Evolutionary conservation across 2,113 vertebrate species (phyloP), one percentile per base, ranked within the genome.

Genomic region (Cephalopholis sonnerati): DNA sequence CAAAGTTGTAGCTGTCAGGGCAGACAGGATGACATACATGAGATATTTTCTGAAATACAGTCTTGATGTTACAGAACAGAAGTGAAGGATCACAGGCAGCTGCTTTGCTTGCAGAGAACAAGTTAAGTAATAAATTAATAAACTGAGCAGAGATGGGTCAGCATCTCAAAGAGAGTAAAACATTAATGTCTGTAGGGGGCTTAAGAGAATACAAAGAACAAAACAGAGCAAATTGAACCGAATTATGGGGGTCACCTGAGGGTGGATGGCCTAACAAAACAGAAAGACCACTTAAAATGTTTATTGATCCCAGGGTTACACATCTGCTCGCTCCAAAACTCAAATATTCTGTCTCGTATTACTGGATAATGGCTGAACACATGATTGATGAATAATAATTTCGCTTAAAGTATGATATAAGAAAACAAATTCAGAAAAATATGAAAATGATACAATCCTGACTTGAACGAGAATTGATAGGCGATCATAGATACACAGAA

Each of bases 401-500:
- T 44, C 2, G 58, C 20, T 72, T 41, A 22, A 53, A 44, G 17
- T 54, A 44, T 7, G 55, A 54, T 70, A 22, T 58, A 58, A 57
- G 29, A 46, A 63, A 61, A 69, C 79, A 81, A 72, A 39, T 83
- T 6, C 48, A 53, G 17, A 32, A 41, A 65, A 84, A 74, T 16
- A 11, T 76, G 39, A 76, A 69, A 63, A 64, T 10, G 59, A 75
- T 7, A 41, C 8, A 59, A 82, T 57, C 51, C 27, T 46, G 10
- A 2, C 7, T 44, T 25, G 18, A 65, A 29, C 25, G 18, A 46
- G 22, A 74, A 57, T 50, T 92, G 91, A 94, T 88, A 53, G 27
- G 17, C 46, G 57, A 81, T 86, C 74, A 84, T 76, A 92, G 95
- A 94, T 29, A 81, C 22, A 66, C 58, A 63, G 55, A 82, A 82